Evolutionary conservation across 2,797 vertebrate species (phyloP), one percentile per base, ranked within the genome.

Genomic region (Anas bernieri): DNA sequence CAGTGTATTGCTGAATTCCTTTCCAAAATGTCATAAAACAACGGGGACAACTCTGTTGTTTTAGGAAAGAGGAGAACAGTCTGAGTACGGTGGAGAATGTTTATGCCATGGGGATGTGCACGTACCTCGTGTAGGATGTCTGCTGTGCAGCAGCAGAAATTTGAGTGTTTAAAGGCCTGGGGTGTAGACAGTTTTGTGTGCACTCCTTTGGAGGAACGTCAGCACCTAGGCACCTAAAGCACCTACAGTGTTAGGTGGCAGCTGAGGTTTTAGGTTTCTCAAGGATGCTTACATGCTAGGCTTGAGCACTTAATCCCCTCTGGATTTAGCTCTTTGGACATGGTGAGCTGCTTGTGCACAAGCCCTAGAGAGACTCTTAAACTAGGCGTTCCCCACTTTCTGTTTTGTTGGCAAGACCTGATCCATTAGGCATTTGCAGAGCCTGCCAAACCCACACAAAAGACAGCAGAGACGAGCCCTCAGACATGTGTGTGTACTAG

Each of bases 391-490:
- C 58, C 96, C 85, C 74, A 3, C 68, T 68, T 50, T 15, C 78
- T n/a, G 91, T 0, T 28, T 25, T 95, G 87, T 88, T 96, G 95
- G 96, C 94, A 94, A 39, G 70, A 31, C 41, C 70, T 46, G 92
- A 61, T 45, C 92, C 90, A 37, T 78, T 8, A 79, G 92, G 86
- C 88, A 75, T 94, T 80, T 94, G 90, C 66, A 26, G 93, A 35
- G 77, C 90, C 81, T 96, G 96, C 94, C 93, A 96, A 95, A 96
- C 33, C 94, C 96, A 94, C 95, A 94, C 92, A 82, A 94, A 94
- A 95, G 95, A 78, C 90, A 62, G 95, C 92, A 88, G 80, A 73
- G 92, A 83, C 12, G 69, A 92, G 92, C 86, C 87, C 86, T 93
- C 90, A 79, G 95, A 86, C 83, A 50, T 90, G 92, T 94, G 92